These are phyloP conservation scores for Myiozetetes cayanensis DNA, from an alignment of 2,113 vertebrate species.

Conservation along the genomic window DNA sequence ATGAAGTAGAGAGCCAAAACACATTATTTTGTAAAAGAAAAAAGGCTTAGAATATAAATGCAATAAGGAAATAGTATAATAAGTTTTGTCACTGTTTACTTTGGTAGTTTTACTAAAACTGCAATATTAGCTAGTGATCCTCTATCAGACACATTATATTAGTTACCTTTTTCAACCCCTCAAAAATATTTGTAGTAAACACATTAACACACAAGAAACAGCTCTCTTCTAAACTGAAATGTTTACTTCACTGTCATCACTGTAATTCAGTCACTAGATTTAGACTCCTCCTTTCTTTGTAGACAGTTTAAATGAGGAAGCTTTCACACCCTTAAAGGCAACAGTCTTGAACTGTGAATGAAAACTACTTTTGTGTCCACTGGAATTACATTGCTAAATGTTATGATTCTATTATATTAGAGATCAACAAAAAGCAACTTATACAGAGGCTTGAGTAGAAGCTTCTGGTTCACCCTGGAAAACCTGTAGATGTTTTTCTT, in stretches of 20 bases:
- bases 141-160: neutral
- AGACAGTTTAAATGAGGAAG: neutral
- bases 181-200: neutral
- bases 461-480: neutral
- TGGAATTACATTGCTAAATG: neutral
- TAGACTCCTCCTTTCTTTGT: neutral
- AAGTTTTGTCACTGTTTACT: neutral
- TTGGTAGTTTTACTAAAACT: neutral
- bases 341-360: neutral
- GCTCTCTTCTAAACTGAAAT: neutral
- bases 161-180: neutral
- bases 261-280: neutral
- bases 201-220: neutral
- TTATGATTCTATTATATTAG: neutral
- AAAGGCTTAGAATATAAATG: neutral
- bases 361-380: neutral
- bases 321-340: neutral
- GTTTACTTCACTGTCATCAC: neutral
- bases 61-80: neutral
- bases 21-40: neutral
- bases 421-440: neutral
- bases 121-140: neutral
- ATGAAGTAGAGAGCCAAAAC: neutral
- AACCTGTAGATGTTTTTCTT: neutral
- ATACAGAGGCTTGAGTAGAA: neutral